A percentile compares a stretch with the other conserved stretches of the same genome.
Evolutionary conservation across 2,797 vertebrate genomes (phyloP).

Genomic region (Pampus argenteus): DNA sequence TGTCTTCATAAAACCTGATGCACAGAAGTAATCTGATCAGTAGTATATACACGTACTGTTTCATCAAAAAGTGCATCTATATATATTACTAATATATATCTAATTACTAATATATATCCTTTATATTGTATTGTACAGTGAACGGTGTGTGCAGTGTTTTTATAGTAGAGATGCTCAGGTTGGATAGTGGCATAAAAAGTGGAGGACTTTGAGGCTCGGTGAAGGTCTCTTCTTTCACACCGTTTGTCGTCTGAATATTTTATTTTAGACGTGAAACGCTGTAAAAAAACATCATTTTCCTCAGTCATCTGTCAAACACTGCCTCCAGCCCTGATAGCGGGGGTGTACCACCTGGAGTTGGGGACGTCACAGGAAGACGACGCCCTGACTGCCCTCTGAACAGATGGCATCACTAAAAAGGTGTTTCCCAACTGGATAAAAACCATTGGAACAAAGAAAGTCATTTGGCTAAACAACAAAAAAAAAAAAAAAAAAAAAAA

Average conservation of each 20-base stretch:
- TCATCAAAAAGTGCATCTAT: not conserved
- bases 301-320: not conserved
- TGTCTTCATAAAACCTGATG: constrained; percentile 32
- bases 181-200: not conserved
- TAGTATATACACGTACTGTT: too few relatives aligned
- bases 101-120: too few relatives aligned
- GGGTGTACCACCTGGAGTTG: constrained; percentile 12
- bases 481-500: too few relatives aligned
- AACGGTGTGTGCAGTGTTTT: not conserved
- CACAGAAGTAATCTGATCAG: too few relatives aligned
- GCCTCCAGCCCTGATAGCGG: not conserved
- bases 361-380: constrained; percentile 13
- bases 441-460: not conserved
- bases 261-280: too few relatives aligned
- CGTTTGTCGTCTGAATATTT: too few relatives aligned
- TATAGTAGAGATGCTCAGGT: not conserved
- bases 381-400: constrained; percentile 27
- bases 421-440: constrained; percentile 24
- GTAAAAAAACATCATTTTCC: not conserved
- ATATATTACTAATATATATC: not conserved
- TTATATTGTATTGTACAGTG: too few relatives aligned
- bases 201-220: not conserved
- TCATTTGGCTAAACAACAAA: constrained; percentile 10
- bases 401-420: constrained; percentile 49
- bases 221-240: not conserved